Evolutionary conservation across 2,797 vertebrate genomes (phyloP), one percentile per base, ranked within the genome.

Genomic region (Tenualosa thibaudeaui): DNA sequence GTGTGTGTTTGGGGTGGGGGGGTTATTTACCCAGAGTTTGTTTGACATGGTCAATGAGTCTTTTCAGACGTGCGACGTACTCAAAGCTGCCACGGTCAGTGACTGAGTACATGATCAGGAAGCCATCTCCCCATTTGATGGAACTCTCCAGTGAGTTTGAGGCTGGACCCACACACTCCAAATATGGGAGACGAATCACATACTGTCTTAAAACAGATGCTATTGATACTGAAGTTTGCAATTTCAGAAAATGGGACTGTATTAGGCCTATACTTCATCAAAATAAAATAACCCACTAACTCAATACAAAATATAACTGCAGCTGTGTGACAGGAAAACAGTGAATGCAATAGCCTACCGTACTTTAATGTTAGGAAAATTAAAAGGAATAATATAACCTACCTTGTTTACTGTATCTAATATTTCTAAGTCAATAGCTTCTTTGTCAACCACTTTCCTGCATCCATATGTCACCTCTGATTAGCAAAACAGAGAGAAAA

Each of bases 81-180:
- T 92, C 89, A 88, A 95, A 96, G 90, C 92, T 94, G 89, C 84
- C 86, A 58, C 93, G 93, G 0, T 95, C 94, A 0, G 92, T 95
- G 90, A 95, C 91, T 40, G 95, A 95, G 91, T 96, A 96, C 51
- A 96, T 91, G 65, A 96, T 92, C 49, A 96, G 92, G 88, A 95
- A 95, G 1, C 95, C 94, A 4, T 95, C 94, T 0, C 94, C 95
- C 95, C 95, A 95, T 90, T 92, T 91, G 86, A 95, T 94, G 62
- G 92, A 93, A 0, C 91, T 91, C 87, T 95, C 94, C 85, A 95
- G 86, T 50, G 93, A 92, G 7, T 88, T 86, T 15, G 53, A 53
- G 3, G 84, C 85, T 31, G 86, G 0, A 87, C 90, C 88, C 40
- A 85, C 81, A 89, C 83, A 91, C 71, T 94, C 93, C 94, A 94